Percentiles rank a stretch among this genome's conserved stretches.
These are phyloP conservation scores for Alectoris magna DNA, from an alignment of 2,797 vertebrate species.

Conservation along the genomic window DNA sequence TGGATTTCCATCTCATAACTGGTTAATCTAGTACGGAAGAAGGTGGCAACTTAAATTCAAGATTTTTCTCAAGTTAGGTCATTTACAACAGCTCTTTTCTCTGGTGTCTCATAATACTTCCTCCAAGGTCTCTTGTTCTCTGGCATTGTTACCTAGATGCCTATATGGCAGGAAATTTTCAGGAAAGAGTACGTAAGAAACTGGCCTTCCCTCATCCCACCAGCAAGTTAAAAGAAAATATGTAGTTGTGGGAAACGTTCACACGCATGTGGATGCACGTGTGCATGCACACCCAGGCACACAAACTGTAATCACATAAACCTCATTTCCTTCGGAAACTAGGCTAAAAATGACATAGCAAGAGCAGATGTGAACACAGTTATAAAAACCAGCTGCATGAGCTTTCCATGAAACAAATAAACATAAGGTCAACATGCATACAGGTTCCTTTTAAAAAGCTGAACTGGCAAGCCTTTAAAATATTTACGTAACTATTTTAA, in stretches of 20 bases:
- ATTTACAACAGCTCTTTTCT: neutral
- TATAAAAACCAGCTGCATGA: constrained; percentile 53
- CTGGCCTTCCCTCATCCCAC: neutral
- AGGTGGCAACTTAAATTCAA: neutral
- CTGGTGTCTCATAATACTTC: neutral
- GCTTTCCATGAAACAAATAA: constrained; percentile 48
- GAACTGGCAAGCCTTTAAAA: constrained; percentile 50
- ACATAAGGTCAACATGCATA: constrained; percentile 40
- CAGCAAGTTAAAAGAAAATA: neutral
- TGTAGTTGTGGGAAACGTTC: neutral
- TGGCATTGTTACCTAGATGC: neutral
- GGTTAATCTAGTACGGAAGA: neutral
- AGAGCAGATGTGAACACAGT: constrained; percentile 53
- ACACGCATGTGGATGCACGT: neutral
- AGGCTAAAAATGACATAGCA: constrained; percentile 16
- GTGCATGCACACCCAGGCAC: neutral
- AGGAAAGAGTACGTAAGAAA: accelerated
- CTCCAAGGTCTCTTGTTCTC: neutral
- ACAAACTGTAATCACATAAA: constrained; percentile 57
- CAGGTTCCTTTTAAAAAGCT: constrained; percentile 45
- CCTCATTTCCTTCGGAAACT: constrained; percentile 66
- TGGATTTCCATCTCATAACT: neutral
- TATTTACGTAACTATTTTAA: constrained; percentile 54
- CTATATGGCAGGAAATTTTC: neutral
- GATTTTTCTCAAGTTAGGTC: neutral